A percentile compares a stretch with the other conserved stretches of the same genome.
phyloP scores from a whole-genome alignment of 2,888 invertebrate genomes.

The Scaptomyza cyrtandrae region DNA sequence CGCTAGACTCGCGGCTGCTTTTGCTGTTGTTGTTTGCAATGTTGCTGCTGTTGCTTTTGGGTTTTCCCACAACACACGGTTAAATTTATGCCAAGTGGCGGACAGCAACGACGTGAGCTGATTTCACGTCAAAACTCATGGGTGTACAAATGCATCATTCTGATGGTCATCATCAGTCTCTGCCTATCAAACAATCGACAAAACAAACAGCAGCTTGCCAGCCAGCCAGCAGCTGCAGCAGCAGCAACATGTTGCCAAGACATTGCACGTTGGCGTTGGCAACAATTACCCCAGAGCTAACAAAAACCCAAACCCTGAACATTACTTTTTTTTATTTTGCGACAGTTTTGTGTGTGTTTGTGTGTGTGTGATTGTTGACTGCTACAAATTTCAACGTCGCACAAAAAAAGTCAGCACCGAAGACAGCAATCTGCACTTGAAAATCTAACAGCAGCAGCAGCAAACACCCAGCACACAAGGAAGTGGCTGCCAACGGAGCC shows the following conservation, averaged over 20 bases:
- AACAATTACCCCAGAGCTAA: conserved; percentile 63
- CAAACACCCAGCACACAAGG: conserved; percentile 59
- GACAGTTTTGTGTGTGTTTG: conserved; percentile 47
- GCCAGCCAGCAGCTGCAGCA: conserved; percentile 25
- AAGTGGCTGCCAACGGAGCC: conserved; percentile 60
- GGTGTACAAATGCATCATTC: conserved; percentile 83
- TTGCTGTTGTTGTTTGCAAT: conserved; percentile 1
- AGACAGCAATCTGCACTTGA: conserved; percentile 71
- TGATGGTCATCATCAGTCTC: conserved; percentile 84
- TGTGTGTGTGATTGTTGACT: conserved; percentile 66
- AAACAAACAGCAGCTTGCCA: conserved; percentile 51
- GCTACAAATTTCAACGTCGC: conserved; percentile 79
- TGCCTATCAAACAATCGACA: conserved; percentile 81
- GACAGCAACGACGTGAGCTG: conserved; percentile 66
- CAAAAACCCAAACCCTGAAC: conserved; percentile 18
- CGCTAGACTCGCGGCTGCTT: conserved; percentile 37
- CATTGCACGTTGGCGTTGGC: conserved; percentile 65
- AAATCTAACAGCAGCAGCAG: conserved; percentile 58
- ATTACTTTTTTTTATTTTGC: conserved; percentile 18
- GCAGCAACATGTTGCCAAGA: conserved; percentile 57
- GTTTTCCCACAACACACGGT: conserved; percentile 43
- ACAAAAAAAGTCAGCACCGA: conserved; percentile 52
- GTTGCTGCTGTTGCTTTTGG: conserved; percentile 21
- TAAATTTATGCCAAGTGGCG: conserved; percentile 72
- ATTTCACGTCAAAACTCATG: conserved; percentile 83